phyloP scores from a whole-genome alignment of 2,113 vertebrate species.

The Perca fluviatilis region DNA sequence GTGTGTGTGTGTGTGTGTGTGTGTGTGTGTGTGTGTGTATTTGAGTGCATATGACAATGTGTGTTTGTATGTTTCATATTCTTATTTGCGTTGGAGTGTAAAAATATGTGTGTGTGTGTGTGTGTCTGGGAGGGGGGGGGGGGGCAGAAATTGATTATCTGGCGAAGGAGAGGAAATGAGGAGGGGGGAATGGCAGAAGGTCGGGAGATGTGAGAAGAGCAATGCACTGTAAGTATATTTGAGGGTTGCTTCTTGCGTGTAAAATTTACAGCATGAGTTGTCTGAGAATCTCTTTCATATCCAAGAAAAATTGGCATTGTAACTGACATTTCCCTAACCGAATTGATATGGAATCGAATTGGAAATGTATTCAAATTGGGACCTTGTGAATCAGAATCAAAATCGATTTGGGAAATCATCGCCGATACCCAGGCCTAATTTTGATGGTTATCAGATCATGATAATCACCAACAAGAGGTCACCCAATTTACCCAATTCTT shows the following conservation, averaged over 20 bases:
- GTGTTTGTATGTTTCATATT: constrained; percentile 52
- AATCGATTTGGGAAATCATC: no score
- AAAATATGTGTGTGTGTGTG: constrained; percentile 24
- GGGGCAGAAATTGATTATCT: constrained; percentile 84
- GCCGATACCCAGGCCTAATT: no score
- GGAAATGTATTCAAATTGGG: no score
- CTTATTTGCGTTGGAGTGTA: constrained; percentile 51
- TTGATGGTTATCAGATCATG: not conserved
- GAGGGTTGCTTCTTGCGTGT: no score
- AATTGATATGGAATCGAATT: no score
- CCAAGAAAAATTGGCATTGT: no score
- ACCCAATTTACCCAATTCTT: not conserved
- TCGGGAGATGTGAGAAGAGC: constrained; percentile 41
- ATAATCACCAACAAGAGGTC: not conserved
- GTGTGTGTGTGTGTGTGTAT: constrained; percentile 32
- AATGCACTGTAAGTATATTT: no score
- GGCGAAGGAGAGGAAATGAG: constrained; percentile 81
- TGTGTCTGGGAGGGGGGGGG: constrained; percentile 29
- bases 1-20: constrained; percentile 34
- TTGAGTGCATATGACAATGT: constrained; percentile 26
- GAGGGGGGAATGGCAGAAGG: constrained; percentile 75
- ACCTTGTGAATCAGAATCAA: no score
- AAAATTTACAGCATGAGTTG: no score
- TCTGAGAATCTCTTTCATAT: no score
- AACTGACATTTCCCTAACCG: no score